These are phyloP conservation scores for Pelagia noctiluca DNA, from an alignment of 30 jellyfish, hydroid and myxozoan genomes.

Conservation along the genomic window DNA sequence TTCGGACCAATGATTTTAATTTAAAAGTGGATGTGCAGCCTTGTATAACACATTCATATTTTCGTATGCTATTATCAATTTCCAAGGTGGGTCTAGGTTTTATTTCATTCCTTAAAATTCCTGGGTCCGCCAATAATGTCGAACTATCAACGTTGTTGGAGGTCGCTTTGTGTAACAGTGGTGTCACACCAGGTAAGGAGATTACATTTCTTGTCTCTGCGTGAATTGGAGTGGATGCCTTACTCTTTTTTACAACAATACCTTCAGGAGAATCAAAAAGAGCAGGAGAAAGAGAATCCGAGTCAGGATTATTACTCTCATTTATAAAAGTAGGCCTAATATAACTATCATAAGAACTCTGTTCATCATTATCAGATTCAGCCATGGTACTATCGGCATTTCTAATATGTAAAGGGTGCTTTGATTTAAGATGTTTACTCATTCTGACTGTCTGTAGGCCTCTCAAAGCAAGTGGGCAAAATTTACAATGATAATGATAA, in stretches of 20 bases:
- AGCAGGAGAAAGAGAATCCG: constrained; percentile 8
- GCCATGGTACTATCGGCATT: not conserved
- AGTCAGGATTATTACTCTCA: constrained; percentile 46
- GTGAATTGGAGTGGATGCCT: constrained; percentile 23
- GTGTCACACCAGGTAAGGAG: constrained; percentile 18
- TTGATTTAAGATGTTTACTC: not conserved
- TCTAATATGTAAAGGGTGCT: not conserved
- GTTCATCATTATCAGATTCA: not conserved
- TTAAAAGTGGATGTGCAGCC: not conserved
- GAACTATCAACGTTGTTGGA: not conserved
- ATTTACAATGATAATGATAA: constrained; percentile 59
- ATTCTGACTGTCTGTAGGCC: constrained; percentile 1
- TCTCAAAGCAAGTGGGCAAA: constrained; percentile 49
- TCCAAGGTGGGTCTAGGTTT: not conserved
- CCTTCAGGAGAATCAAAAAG: not conserved
- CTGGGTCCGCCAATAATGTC: not conserved
- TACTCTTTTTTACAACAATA: not conserved
- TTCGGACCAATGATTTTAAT: not conserved
- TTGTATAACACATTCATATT: not conserved
- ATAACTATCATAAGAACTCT: too few species aligned
- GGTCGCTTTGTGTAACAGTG: not conserved
- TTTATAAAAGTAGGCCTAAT: not conserved
- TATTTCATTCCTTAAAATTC: too few species aligned
- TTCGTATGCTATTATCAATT: not conserved
- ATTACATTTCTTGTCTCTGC: not conserved